phyloP scores from a whole-genome alignment of 2,888 invertebrate genomes.

The Cetonia aurata region DNA sequence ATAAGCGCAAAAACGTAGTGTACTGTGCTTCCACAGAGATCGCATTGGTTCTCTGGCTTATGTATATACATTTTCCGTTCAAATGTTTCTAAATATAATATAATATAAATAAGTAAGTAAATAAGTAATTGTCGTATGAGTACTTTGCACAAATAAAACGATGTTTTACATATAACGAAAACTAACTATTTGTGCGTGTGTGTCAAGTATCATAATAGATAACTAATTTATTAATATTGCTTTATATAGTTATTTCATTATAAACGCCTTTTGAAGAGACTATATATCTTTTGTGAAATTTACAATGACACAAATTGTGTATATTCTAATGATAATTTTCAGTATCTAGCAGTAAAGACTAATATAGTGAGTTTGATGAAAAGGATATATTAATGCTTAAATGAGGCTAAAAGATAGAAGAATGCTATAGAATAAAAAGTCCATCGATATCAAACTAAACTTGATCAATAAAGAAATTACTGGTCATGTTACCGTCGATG shows the following conservation, averaged over 20 bases:
- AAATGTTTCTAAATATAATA: slow-evolving; percentile 32
- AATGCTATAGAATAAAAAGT: too few relatives aligned
- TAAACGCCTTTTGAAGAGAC: too few relatives aligned
- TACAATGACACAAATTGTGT: too few relatives aligned
- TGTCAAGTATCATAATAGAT: neutral
- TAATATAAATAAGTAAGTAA: neutral
- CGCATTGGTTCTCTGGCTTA: slow-evolving; percentile 40
- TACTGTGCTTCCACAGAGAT: slow-evolving; percentile 49
- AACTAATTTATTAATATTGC: neutral
- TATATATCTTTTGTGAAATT: too few relatives aligned
- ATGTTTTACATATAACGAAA: neutral
- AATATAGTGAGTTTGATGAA: too few relatives aligned
- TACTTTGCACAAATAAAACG: slow-evolving; percentile 19
- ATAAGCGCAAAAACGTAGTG: slow-evolving; percentile 45
- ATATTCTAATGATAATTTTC: too few relatives aligned
- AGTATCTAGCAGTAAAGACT: too few relatives aligned
- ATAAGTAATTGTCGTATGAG: slow-evolving; percentile 14
- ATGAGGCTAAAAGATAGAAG: too few relatives aligned
- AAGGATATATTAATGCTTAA: too few relatives aligned
- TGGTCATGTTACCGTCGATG: too few relatives aligned
- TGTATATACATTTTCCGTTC: slow-evolving; percentile 41
- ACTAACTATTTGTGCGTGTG: neutral
- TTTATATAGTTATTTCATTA: neutral
- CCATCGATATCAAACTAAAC: too few relatives aligned
- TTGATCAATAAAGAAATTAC: too few relatives aligned